A percentile compares a stretch with the other conserved stretches of the same genome.
Evolutionary conservation across 2,797 vertebrate genomes (phyloP).

Genomic region (Crenuchus spilurus): DNA sequence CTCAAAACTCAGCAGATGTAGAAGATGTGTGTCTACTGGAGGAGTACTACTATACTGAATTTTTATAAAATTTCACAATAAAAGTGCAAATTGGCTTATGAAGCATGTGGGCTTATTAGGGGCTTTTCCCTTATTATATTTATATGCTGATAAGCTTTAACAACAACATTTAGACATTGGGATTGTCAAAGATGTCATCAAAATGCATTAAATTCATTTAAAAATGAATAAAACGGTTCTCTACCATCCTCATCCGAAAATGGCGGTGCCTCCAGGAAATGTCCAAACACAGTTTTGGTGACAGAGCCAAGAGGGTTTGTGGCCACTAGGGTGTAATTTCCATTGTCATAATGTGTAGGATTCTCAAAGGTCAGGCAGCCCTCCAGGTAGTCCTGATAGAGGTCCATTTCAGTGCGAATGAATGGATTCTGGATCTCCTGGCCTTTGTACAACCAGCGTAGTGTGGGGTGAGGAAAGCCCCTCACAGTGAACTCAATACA

Average conservation of each 20-base stretch:
- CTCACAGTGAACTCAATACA: constrained; percentile 95
- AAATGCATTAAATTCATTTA: no score
- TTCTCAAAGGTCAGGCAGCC: constrained; percentile 95
- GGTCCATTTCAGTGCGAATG: constrained; percentile 87
- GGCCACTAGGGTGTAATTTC: constrained; percentile 96
- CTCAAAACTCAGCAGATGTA: no score
- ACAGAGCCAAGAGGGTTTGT: constrained; percentile 88
- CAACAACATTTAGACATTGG: no score
- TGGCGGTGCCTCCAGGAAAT: constrained; percentile 89
- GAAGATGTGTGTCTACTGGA: no score
- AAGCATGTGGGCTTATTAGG: no score
- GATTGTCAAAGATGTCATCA: no score
- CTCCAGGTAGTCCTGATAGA: constrained; percentile 89
- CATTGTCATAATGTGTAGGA: constrained; percentile 95
- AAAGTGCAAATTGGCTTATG: no score
- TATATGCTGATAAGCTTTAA: no score
- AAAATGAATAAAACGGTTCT: background rate
- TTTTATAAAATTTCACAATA: no score
- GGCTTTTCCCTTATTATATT: no score
- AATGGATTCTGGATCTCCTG: constrained; percentile 85
- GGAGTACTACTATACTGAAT: no score
- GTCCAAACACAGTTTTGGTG: constrained; percentile 90
- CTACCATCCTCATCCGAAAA: constrained; percentile 71
- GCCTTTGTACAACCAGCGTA: constrained; percentile 90
- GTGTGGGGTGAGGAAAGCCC: constrained; percentile 89